Evolutionary conservation across 2,888 invertebrate genomes (phyloP).

Genomic region (Dromius quadrimaculatus): DNA sequence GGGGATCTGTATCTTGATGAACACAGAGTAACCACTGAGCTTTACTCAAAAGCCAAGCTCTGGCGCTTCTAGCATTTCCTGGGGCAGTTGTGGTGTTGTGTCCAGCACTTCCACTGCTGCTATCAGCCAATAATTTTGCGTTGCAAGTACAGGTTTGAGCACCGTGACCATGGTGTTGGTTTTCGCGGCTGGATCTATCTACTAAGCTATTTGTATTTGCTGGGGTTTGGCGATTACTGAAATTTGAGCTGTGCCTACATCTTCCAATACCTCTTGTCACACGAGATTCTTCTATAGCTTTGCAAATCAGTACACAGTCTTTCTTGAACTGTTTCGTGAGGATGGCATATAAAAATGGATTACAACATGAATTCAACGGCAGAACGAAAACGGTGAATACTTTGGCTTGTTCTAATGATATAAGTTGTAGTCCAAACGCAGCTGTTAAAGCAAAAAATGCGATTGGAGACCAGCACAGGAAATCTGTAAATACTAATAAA

Average conservation of each 20-base stretch:
- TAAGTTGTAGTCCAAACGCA: constrained; percentile 89
- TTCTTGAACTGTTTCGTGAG: constrained; percentile 98
- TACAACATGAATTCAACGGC: constrained; percentile 96
- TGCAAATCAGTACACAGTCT: constrained; percentile 95
- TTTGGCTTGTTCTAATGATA: constrained; percentile 95
- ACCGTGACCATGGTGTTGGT: constrained; percentile 70
- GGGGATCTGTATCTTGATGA: constrained; percentile 37
- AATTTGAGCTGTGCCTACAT: constrained; percentile 87
- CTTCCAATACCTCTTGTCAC: constrained; percentile 90
- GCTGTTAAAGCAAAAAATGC: constrained; percentile 96
- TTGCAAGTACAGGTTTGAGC: constrained; percentile 72
- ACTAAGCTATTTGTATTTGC: constrained; percentile 87
- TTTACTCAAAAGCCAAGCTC: constrained; percentile 66
- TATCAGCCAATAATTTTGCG: constrained; percentile 70
- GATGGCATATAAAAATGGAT: constrained; percentile 97
- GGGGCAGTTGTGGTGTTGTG: constrained; percentile 60
- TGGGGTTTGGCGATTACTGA: constrained; percentile 88
- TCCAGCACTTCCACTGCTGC: constrained; percentile 64
- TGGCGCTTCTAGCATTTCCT: constrained; percentile 61
- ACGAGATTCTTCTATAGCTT: constrained; percentile 94
- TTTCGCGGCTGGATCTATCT: constrained; percentile 82
- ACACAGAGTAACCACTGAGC: constrained; percentile 64
- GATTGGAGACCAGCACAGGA: constrained; percentile 98
- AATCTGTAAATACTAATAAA: constrained; percentile 95
- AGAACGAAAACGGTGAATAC: constrained; percentile 95